Conservation (phyloP, 1,140 invertebrate genomes). For the Acyrthosiphon pisum region DNA sequence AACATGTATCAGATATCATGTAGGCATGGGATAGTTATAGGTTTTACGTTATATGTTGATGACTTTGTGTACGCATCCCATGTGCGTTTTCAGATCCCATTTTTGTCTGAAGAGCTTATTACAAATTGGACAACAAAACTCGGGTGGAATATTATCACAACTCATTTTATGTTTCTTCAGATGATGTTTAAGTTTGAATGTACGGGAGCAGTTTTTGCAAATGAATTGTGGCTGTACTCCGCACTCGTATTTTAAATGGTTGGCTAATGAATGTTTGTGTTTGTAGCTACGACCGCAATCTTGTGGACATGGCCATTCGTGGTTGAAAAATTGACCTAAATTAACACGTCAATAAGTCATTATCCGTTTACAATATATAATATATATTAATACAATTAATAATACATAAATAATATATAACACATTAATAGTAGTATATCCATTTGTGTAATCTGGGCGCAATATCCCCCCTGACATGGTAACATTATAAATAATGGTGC, state of each 20-base stretch:
- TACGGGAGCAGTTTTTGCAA: conserved; percentile 56
- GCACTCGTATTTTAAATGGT: conserved; percentile 63
- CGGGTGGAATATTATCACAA: conserved; percentile 11
- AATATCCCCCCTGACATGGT: too few relatives aligned
- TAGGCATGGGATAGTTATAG: too few relatives aligned
- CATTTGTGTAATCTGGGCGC: too few relatives aligned
- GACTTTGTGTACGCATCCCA: conserved; percentile 59
- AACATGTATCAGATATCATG: too few relatives aligned
- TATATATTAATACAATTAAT: too few relatives aligned
- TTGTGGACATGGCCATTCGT: conserved; percentile 44
- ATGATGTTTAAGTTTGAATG: conserved; percentile 48
- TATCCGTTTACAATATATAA: too few relatives aligned
- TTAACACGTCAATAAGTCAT: background rate
- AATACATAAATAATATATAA: too few relatives aligned
- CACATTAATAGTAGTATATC: too few relatives aligned
- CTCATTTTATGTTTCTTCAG: conserved; percentile 57
- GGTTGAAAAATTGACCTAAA: background rate
- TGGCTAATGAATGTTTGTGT: conserved; percentile 62
- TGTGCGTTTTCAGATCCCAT: conserved; percentile 60
- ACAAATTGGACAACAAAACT: conserved; percentile 72
- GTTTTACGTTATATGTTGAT: background rate
- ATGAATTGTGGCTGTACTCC: conserved; percentile 61
- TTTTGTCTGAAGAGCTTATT: conserved; percentile 66
- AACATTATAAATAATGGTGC: too few relatives aligned
- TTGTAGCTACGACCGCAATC: conserved; percentile 63